These are phyloP conservation scores for Eulithis testata DNA, from an alignment of 2,888 invertebrate species.

Conservation along the genomic window DNA sequence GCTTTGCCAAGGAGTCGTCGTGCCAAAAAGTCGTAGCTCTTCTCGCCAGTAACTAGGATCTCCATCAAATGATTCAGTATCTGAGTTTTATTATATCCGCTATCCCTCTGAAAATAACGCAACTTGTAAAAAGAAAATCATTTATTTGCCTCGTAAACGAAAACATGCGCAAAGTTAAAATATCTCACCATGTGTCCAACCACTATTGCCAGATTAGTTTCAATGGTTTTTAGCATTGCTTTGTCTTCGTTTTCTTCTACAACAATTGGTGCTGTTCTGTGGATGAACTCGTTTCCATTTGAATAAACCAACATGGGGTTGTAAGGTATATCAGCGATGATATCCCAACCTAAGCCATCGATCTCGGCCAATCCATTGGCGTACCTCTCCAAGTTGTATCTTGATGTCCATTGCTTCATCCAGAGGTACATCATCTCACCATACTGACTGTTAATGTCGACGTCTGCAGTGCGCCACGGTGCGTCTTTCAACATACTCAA, in stretches of 20 bases:
- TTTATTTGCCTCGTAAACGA: neutral
- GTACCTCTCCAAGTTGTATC: constrained; percentile 89
- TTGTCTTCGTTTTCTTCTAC: constrained; percentile 62
- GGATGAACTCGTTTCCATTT: constrained; percentile 86
- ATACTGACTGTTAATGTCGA: constrained; percentile 70
- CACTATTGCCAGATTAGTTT: constrained; percentile 61
- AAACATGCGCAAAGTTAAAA: constrained; percentile 18
- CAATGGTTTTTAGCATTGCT: constrained; percentile 63
- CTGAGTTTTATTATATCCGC: constrained; percentile 69
- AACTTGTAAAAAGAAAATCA: constrained; percentile 25
- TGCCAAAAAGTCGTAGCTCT: constrained; percentile 68
- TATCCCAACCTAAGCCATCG: constrained; percentile 80
- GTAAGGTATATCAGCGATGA: constrained; percentile 78
- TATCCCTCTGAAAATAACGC: constrained; percentile 64
- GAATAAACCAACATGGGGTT: constrained; percentile 86
- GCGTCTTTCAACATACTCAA: constrained; percentile 81
- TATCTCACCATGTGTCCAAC: constrained; percentile 67
- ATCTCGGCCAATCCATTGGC: constrained; percentile 86
- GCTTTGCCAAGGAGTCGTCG: constrained; percentile 58
- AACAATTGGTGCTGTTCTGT: constrained; percentile 74
- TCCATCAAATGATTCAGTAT: constrained; percentile 74
- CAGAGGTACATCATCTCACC: constrained; percentile 87
- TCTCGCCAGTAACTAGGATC: constrained; percentile 66
- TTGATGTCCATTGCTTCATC: constrained; percentile 87
- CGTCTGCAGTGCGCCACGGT: constrained; percentile 81